These are phyloP conservation scores for Oscheius sp. DNA, from an alignment of 1,140 invertebrate species.

Conservation along the genomic window DNA sequence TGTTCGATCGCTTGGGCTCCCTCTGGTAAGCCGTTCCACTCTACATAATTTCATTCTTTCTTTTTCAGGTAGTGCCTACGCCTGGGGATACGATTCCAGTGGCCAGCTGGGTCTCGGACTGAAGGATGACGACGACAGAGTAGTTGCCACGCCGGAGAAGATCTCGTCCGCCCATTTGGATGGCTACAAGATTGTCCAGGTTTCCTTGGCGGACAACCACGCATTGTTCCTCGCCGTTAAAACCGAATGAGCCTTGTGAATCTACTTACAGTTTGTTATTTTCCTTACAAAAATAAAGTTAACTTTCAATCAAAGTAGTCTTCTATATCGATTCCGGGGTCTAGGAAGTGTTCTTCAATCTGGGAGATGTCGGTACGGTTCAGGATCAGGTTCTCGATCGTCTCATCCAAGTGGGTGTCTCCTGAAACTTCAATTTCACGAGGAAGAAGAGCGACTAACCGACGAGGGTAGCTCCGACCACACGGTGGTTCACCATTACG, in stretches of 20 bases:
- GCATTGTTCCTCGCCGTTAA: conserved; percentile 47
- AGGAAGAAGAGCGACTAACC: background rate
- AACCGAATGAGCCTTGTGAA: conserved; percentile 12
- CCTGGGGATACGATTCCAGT: conserved; percentile 54
- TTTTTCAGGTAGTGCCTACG: conserved; percentile 49
- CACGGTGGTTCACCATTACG: conserved; percentile 76
- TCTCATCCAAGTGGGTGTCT: conserved; percentile 94
- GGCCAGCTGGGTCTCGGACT: conserved; percentile 58
- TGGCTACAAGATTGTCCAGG: conserved; percentile 46
- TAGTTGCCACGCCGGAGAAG: conserved; percentile 47
- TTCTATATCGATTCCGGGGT: conserved; percentile 93
- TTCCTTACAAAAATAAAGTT: background rate
- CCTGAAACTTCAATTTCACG: conserved; percentile 66
- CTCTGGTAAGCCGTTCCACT: conserved; percentile 32
- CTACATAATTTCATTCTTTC: background rate
- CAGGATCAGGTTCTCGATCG: conserved; percentile 93
- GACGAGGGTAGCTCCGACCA: conserved; percentile 89
- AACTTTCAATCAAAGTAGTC: conserved; percentile 94
- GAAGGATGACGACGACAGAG: conserved; percentile 52
- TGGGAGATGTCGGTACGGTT: conserved; percentile 85
- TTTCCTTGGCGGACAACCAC: conserved; percentile 55
- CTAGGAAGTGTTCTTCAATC: conserved; percentile 85
- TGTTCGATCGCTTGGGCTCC: conserved; percentile 54
- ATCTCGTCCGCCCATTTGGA: conserved; percentile 55
- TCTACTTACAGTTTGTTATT: background rate